phyloP scores from a whole-genome alignment of 2,113 vertebrate species.

The Charadrius vociferus region DNA sequence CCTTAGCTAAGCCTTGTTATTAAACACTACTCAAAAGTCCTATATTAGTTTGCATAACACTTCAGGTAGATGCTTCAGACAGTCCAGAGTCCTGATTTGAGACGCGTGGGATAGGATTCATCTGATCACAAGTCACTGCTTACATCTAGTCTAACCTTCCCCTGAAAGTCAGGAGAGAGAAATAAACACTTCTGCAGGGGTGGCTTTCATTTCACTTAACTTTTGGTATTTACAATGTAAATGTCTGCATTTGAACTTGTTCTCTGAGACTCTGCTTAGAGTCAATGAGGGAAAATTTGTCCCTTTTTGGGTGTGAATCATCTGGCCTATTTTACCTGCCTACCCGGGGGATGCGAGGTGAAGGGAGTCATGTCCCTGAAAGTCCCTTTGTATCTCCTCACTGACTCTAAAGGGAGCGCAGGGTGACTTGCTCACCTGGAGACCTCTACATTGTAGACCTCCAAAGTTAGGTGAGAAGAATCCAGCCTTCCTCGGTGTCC shows the following conservation, averaged over 20 bases:
- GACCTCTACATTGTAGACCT: not conserved
- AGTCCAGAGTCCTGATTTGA: not conserved
- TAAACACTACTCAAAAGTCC: not conserved
- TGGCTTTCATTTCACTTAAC: not conserved
- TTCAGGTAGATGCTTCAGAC: not conserved
- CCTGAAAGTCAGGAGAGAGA: not conserved
- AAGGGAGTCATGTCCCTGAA: not conserved
- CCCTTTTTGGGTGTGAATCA: not conserved
- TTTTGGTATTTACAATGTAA: slow-evolving; percentile 26
- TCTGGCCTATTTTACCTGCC: not conserved
- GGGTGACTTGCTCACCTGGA: not conserved
- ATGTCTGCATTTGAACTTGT: not conserved
- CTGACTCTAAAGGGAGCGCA: not conserved
- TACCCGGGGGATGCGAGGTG: not conserved
- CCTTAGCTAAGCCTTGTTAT: not conserved
- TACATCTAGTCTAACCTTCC: not conserved
- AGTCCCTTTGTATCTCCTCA: not conserved
- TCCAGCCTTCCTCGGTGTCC: not conserved
- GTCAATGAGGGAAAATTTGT: not conserved
- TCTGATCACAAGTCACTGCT: not conserved
- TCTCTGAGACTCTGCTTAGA: not conserved
- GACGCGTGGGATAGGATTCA: not conserved
- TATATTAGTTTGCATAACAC: not conserved
- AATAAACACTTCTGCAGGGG: not conserved
- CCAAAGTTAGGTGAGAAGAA: not conserved